Base-by-base conservation (phyloP, 1,140 invertebrate genomes). In the Bombus turneri region DNA sequence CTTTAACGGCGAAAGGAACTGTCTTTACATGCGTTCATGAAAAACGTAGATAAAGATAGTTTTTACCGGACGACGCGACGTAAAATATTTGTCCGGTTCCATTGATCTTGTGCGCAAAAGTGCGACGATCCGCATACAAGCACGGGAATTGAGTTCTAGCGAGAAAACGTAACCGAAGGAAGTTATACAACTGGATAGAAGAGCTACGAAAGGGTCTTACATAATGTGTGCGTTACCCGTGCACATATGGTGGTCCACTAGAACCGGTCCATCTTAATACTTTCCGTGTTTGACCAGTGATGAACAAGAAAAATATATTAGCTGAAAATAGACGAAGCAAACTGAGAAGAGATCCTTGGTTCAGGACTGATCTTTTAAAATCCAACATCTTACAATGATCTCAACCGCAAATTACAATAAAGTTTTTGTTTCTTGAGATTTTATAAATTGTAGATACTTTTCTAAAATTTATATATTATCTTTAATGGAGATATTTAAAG, bases 111-210 rank as follows among this genome's bases (percentile, higher is more conserved):
- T 13, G 31, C 25, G 69, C 28, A n/a, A n/a, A 71, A 71, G 47
- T 37, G 31, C 31, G 8, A 9, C 1, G 37, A n/a, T 28, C 31
- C 34, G 34, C 37, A 39, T 5, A 34, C 71, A 22, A 13, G 10
- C 3, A 39, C 39, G 10, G 5, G n/a, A 31, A 43, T 18, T 31
- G 41, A n/a, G 53, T 76, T 76, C 5, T 25, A 76, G 53, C 6
- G 39, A 53, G 22, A 82, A 74, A 82, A 75, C 64, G n/a, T 69
- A n/a, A 13, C n/a, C 62, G 3, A 39, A 41, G 80, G 57, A 47
- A 77, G 43, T 83, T 83, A 77, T 83, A 69, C 62, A 77, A 83
- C 81, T 69, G 22, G 37, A 83, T 41, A 69, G 5, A 57, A 47
- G 31, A 28, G 41, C 31, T 9, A 34, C 43, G 28, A 34, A 12